phyloP scores from a whole-genome alignment of 2,797 vertebrate species.

The Acrossocheilus wenchowensis region DNA sequence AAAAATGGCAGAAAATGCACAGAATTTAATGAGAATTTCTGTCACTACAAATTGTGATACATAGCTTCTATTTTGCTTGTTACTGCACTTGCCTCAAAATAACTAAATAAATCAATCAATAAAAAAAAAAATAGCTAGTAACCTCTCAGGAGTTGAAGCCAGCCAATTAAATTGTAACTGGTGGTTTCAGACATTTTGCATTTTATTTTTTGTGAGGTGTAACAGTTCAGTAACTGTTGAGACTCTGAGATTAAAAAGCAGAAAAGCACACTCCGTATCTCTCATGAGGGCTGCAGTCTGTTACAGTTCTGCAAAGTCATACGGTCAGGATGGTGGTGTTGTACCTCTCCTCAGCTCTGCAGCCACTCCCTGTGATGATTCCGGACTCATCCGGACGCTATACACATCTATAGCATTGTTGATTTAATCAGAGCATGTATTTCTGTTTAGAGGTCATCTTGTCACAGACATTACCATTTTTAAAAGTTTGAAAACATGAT shows the following conservation, averaged over 20 bases:
- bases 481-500: not conserved
- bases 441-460: conserved; percentile 28
- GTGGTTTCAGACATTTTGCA: not conserved
- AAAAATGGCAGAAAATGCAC: not conserved
- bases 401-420: not conserved
- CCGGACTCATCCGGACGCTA: not conserved
- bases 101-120: not conserved
- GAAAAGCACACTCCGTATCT: not conserved
- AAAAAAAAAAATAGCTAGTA: not conserved
- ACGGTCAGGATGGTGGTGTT: not conserved
- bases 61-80: not conserved
- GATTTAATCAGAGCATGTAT: conserved; percentile 10
- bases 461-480: not conserved
- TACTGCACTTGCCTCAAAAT: not conserved
- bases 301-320: conserved; percentile 36
- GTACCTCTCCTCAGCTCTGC: conserved; percentile 7
- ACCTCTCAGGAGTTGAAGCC: not conserved
- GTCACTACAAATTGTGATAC: not conserved
- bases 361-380: conserved; percentile 28
- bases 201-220: not conserved
- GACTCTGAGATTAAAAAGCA: not conserved
- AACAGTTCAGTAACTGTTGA: not conserved
- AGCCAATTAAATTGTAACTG: not conserved
- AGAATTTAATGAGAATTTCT: not conserved
- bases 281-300: conserved; percentile 12